Evolutionary conservation across 2,797 vertebrate species (phyloP).

Genomic region (Molossus molossus): DNA sequence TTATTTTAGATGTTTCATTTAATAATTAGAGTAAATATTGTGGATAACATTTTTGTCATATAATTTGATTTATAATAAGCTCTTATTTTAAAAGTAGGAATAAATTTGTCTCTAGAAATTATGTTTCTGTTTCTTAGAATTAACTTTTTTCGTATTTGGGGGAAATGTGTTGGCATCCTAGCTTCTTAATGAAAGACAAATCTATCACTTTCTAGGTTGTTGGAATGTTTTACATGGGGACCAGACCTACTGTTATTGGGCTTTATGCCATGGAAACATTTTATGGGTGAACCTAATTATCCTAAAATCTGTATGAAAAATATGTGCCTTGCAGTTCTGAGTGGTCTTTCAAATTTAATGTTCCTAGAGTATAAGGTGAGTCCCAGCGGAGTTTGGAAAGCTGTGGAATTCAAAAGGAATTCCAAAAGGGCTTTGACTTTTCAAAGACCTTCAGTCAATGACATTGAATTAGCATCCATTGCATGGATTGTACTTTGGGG

Average conservation of each 20-base stretch:
- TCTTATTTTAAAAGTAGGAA: slow-evolving; percentile 33
- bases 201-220: background rate
- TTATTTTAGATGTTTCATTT: slow-evolving; percentile 47
- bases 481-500: background rate
- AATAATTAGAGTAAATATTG: background rate
- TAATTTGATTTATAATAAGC: slow-evolving; percentile 29
- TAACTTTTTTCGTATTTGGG: background rate
- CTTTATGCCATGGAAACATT: background rate
- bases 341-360: slow-evolving; percentile 1
- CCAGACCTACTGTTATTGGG: background rate
- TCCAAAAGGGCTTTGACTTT: slow-evolving; percentile 44
- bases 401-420: background rate
- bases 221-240: background rate
- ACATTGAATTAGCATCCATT: background rate
- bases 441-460: background rate
- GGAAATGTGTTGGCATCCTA: background rate
- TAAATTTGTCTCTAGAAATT: slow-evolving; percentile 38
- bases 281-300: background rate
- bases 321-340: background rate
- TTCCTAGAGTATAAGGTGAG: background rate
- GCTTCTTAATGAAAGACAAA: background rate
- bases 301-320: background rate
- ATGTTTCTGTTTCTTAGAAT: slow-evolving; percentile 54
- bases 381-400: background rate
- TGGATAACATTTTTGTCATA: slow-evolving; percentile 2